These are phyloP conservation scores for Tragelaphus imberbis DNA, from an alignment of 2,113 vertebrate genomes.

Conservation along the genomic window DNA sequence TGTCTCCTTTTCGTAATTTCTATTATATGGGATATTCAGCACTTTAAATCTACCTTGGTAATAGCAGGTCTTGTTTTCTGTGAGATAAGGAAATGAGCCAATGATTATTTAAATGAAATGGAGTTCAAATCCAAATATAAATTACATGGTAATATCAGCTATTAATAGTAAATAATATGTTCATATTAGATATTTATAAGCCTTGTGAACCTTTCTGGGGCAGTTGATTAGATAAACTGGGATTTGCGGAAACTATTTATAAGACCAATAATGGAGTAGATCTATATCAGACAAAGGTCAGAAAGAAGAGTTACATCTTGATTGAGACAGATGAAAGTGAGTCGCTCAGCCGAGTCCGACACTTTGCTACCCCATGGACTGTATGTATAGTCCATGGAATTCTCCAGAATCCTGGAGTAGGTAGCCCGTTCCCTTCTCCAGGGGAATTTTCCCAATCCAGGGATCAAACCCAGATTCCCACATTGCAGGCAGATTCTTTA, in stretches of 20 bases:
- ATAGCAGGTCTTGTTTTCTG: conserved; percentile 75
- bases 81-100: conserved; percentile 28
- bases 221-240: background rate
- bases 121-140: background rate
- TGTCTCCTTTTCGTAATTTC: conserved; percentile 74
- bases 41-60: conserved; percentile 78
- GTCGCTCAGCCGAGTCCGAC: background rate
- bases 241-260: background rate
- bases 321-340: background rate
- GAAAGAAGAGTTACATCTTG: background rate
- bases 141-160: background rate
- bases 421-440: background rate
- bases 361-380: background rate
- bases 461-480: background rate
- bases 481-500: background rate
- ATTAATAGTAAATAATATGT: background rate
- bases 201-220: background rate
- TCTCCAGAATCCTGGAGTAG: background rate
- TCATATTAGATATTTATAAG: background rate
- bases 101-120: background rate
- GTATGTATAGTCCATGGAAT: background rate
- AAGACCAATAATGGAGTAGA: background rate
- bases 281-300: background rate
- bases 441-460: background rate
- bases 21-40: conserved; percentile 52